Evolutionary conservation across 1,140 invertebrate genomes (phyloP).

Genomic region (Leptinotarsa lineolata): DNA sequence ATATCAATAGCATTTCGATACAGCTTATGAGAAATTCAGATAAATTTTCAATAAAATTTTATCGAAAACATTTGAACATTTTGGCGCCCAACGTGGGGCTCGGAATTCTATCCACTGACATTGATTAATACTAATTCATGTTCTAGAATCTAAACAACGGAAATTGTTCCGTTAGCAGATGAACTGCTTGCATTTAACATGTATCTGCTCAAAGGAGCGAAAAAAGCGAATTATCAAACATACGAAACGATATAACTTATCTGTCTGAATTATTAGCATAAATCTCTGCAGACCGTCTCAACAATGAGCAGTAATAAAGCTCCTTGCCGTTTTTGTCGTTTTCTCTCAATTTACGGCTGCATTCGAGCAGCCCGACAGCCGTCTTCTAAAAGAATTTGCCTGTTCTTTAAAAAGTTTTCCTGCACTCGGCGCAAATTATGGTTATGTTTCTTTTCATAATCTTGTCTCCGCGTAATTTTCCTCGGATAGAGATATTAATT

Average conservation of each 20-base stretch:
- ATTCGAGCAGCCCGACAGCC: not conserved
- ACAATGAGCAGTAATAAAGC: not conserved
- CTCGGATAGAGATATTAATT: not conserved
- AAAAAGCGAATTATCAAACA: not conserved
- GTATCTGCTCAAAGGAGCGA: not conserved
- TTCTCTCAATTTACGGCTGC: not conserved
- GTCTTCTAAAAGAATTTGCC: not conserved
- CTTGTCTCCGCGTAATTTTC: not conserved
- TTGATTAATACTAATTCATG: too few species aligned
- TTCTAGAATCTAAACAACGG: too few species aligned
- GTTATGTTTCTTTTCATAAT: conserved; percentile 6
- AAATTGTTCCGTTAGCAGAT: too few species aligned
- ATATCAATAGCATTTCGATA: too few species aligned
- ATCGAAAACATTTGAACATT: too few species aligned
- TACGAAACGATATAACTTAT: not conserved
- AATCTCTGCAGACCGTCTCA: not conserved
- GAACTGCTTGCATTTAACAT: too few species aligned
- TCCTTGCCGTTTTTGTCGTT: not conserved
- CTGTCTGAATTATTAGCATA: not conserved
- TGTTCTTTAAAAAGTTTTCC: not conserved
- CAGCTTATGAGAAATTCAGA: too few species aligned
- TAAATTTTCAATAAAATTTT: too few species aligned
- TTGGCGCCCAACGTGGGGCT: too few species aligned
- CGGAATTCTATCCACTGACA: too few species aligned
- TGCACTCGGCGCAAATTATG: not conserved